Evolutionary conservation across 1,140 invertebrate species (phyloP).

Genomic region (Lethrus apterus): DNA sequence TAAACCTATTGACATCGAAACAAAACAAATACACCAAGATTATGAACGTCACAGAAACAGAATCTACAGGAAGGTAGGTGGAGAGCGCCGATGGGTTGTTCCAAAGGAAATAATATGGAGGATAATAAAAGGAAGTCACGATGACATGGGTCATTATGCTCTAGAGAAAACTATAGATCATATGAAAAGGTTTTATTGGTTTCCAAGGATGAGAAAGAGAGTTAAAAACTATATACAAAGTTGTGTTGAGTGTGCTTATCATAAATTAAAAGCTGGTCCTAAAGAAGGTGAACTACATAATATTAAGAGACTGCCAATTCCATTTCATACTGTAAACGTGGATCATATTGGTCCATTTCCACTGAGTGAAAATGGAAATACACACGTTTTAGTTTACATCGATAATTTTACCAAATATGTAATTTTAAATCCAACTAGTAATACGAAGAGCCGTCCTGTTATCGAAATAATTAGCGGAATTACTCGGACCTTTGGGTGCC

Average conservation of each 20-base stretch:
- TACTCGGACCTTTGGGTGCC: too few relatives aligned
- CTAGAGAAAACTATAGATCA: neutral
- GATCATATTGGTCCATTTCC: conserved; percentile 25
- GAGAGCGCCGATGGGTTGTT: neutral
- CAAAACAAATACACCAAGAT: neutral
- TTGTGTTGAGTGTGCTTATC: neutral
- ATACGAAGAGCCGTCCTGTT: too few relatives aligned
- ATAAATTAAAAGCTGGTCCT: neutral
- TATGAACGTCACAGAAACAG: neutral
- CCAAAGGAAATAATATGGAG: neutral
- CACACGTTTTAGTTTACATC: conserved; percentile 25
- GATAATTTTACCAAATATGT: conserved; percentile 29
- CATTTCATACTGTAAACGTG: neutral
- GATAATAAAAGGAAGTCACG: too few relatives aligned
- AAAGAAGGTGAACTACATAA: conserved; percentile 19
- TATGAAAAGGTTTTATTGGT: neutral
- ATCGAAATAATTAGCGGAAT: too few relatives aligned
- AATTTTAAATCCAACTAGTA: too few relatives aligned
- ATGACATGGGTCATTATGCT: conserved; percentile 5
- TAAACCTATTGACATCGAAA: too few relatives aligned
- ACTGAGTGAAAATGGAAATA: neutral
- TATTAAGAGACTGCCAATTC: too few relatives aligned
- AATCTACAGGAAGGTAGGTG: neutral
- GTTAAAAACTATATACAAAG: neutral
- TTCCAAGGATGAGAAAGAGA: neutral